These are phyloP conservation scores for Rhinopithecus roxellana DNA, from an alignment of 2,113 vertebrate genomes.

Conservation along the genomic window DNA sequence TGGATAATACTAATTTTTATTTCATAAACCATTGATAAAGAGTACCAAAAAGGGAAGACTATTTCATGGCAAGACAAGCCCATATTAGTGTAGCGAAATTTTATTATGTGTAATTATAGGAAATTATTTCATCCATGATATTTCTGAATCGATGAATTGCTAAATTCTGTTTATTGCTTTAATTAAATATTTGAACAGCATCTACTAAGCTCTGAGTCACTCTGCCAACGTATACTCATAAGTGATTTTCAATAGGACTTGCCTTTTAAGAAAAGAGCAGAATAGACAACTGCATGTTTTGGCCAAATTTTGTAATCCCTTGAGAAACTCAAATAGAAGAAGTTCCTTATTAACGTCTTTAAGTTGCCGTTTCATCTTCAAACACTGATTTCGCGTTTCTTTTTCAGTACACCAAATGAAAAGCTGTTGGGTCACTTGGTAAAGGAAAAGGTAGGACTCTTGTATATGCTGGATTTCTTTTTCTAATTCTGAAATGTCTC, in stretches of 20 bases:
- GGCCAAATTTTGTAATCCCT: slow-evolving; percentile 7
- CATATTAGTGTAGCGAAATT: not conserved
- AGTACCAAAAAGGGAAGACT: not conserved
- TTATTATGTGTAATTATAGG: not conserved
- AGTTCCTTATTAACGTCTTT: not conserved
- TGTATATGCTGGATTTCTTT: slow-evolving; percentile 20
- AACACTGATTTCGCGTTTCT: slow-evolving; percentile 50
- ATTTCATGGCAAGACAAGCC: slow-evolving; percentile 16
- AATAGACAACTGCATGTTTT: not conserved
- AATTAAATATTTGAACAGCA: slow-evolving; percentile 29
- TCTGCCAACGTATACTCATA: not conserved
- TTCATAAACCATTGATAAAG: slow-evolving; percentile 28
- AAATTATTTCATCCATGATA: not conserved
- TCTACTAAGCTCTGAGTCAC: not conserved
- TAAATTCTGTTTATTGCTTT: slow-evolving; percentile 1
- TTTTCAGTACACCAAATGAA: slow-evolving; percentile 95
- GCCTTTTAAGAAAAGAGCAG: not conserved
- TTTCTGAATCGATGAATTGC: slow-evolving; percentile 31
- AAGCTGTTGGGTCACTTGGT: slow-evolving; percentile 97
- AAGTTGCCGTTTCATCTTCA: slow-evolving; percentile 27
- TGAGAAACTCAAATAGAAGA: slow-evolving; percentile 21
- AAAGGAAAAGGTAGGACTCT: slow-evolving; percentile 94
- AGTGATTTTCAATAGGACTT: not conserved
- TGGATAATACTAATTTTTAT: slow-evolving; percentile 20
- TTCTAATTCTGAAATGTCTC: slow-evolving; percentile 29